These are phyloP conservation scores for Triplophysa dalaica DNA, from an alignment of 2,113 vertebrate species.

Conservation along the genomic window DNA sequence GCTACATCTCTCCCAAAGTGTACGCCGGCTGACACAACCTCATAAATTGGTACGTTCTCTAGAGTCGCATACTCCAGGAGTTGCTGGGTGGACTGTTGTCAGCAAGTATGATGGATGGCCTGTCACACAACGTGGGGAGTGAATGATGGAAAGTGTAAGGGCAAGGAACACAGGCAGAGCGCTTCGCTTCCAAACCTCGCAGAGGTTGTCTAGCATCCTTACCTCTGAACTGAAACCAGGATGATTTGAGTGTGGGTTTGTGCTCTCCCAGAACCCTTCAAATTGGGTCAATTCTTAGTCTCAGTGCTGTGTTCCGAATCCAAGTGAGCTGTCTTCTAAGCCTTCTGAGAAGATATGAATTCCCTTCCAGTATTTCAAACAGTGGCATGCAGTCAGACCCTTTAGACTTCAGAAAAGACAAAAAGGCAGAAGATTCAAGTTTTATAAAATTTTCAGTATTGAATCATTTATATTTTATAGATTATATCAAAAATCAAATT, in stretches of 20 bases:
- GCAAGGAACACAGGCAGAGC: constrained; percentile 57
- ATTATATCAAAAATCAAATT: too few species aligned
- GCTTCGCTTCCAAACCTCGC: constrained; percentile 53
- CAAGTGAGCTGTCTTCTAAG: constrained; percentile 10
- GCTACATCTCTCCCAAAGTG: not conserved
- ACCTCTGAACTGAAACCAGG: not conserved
- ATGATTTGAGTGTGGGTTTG: not conserved
- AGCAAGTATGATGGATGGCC: constrained; percentile 71
- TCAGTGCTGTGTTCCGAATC: not conserved
- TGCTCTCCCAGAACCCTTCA: not conserved
- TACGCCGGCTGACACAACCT: not conserved
- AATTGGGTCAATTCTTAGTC: not conserved
- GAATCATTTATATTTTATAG: too few species aligned
- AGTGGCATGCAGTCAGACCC: too few species aligned
- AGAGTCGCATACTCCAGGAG: constrained; percentile 53
- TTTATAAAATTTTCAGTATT: too few species aligned
- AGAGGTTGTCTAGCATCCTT: constrained; percentile 14
- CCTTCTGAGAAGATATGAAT: too few species aligned
- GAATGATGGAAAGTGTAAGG: constrained; percentile 64
- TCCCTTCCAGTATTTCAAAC: too few species aligned
- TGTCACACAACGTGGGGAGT: constrained; percentile 64
- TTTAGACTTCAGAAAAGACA: too few species aligned
- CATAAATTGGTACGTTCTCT: constrained; percentile 8
- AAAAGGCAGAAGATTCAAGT: too few species aligned
- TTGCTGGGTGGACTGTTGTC: constrained; percentile 46